These are phyloP conservation scores for Clistopyga incitator DNA, from an alignment of 2,888 invertebrate species.

Conservation along the genomic window DNA sequence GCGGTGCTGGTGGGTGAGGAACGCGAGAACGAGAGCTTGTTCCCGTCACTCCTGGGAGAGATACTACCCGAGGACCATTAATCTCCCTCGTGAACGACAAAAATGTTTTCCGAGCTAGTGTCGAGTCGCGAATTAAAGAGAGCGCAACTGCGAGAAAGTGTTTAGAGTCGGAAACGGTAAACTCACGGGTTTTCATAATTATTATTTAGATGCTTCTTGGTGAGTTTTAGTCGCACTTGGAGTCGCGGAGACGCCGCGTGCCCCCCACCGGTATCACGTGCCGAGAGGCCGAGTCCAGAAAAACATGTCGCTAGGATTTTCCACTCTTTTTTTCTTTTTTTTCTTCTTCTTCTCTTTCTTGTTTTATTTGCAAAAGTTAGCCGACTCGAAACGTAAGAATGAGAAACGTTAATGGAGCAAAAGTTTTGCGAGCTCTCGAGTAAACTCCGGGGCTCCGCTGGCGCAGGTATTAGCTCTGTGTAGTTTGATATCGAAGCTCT, in stretches of 20 bases:
- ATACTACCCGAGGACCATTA: slow-evolving; percentile 67
- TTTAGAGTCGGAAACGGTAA: slow-evolving; percentile 33
- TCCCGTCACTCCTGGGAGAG: slow-evolving; percentile 38
- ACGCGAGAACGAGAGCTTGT: slow-evolving; percentile 30
- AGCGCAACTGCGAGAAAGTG: slow-evolving; percentile 37
- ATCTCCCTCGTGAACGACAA: slow-evolving; percentile 61
- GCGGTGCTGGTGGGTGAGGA: slow-evolving; percentile 9
- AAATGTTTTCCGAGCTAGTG: slow-evolving; percentile 51
- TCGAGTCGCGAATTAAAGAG: slow-evolving; percentile 19
- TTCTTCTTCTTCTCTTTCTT: slow-evolving; percentile 5
- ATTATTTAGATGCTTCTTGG: slow-evolving; percentile 60
- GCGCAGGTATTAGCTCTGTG: slow-evolving; percentile 18
- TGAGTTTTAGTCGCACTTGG: slow-evolving; percentile 42
- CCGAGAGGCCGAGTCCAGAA: not conserved
- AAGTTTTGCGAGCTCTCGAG: slow-evolving; percentile 41
- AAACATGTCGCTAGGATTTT: slow-evolving; percentile 26
- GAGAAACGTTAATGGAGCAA: slow-evolving; percentile 62
- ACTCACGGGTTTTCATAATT: slow-evolving; percentile 57
- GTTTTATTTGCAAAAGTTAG: slow-evolving; percentile 31
- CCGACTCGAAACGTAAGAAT: slow-evolving; percentile 43
- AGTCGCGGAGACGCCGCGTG: slow-evolving; percentile 28
- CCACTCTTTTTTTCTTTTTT: slow-evolving; percentile 15
- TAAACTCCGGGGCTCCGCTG: slow-evolving; percentile 2
- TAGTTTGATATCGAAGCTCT: slow-evolving; percentile 39
- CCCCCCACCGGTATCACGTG: not conserved